Percentiles rank a stretch among this genome's conserved stretches.
phyloP scores from a whole-genome alignment of 2,888 invertebrate genomes.

The Seira sanloemensis region DNA sequence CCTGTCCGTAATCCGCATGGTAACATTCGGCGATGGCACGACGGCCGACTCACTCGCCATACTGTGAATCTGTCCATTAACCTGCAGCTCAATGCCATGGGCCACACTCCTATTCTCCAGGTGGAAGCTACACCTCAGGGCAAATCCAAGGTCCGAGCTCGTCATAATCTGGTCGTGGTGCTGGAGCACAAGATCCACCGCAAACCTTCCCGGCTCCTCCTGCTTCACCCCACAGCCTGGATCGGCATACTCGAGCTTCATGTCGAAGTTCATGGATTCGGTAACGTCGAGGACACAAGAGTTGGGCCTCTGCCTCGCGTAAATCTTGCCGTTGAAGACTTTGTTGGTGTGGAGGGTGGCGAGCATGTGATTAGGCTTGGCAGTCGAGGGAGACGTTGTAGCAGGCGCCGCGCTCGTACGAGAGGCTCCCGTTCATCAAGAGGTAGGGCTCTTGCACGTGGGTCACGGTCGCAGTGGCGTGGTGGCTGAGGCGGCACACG shows the following conservation, averaged over 20 bases:
- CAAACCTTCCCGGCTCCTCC: constrained; percentile 75
- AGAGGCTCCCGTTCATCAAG: constrained; percentile 75
- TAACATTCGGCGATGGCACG: constrained; percentile 77
- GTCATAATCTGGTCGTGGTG: constrained; percentile 77
- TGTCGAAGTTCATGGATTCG: constrained; percentile 76
- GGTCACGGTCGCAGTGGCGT: constrained; percentile 75
- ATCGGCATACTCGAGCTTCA: constrained; percentile 76
- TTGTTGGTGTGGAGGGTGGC: constrained; percentile 76
- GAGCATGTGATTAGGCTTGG: constrained; percentile 76
- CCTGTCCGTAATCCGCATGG: constrained; percentile 77
- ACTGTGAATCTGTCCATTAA: constrained; percentile 75
- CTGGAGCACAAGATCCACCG: constrained; percentile 77
- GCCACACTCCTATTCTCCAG: constrained; percentile 76
- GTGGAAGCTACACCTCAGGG: constrained; percentile 77
- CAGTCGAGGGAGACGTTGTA: constrained; percentile 77
- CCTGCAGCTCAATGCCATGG: constrained; percentile 75
- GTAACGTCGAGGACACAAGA: constrained; percentile 76
- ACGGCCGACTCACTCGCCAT: constrained; percentile 76
- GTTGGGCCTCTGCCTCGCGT: constrained; percentile 77
- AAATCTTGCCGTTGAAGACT: constrained; percentile 77
- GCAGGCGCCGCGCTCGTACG: constrained; percentile 76
- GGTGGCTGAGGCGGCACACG: constrained; percentile 77
- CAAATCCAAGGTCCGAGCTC: constrained; percentile 77
- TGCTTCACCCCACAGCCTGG: constrained; percentile 76
- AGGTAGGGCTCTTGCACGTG: constrained; percentile 76